A percentile compares a stretch with the other conserved stretches of the same genome.
phyloP scores from a whole-genome alignment of 2,113 vertebrate genomes.

The Oreotrochilus melanogaster region DNA sequence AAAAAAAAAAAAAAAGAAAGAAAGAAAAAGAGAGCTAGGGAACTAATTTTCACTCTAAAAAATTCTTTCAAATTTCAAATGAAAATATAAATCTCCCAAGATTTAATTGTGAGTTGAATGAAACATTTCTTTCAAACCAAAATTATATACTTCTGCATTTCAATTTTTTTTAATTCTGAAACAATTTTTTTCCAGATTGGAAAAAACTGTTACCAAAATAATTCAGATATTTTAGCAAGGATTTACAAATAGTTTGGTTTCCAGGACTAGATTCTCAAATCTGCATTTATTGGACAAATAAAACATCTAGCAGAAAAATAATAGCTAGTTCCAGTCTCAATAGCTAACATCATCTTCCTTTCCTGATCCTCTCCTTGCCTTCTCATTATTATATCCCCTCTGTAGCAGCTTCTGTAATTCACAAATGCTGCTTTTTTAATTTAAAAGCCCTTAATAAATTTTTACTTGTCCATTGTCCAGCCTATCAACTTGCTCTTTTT shows the following conservation, averaged over 20 bases:
- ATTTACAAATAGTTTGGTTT: neutral
- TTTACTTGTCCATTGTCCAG: neutral
- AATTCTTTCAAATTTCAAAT: neutral
- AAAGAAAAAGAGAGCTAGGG: neutral
- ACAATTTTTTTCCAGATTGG: neutral
- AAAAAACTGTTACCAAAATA: neutral
- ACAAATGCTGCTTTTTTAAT: neutral
- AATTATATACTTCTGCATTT: neutral
- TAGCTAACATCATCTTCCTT: neutral
- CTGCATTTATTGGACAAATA: neutral
- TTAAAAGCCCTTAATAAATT: neutral
- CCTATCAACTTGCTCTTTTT: neutral
- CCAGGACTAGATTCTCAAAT: neutral
- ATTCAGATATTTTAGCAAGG: neutral
- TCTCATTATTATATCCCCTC: neutral
- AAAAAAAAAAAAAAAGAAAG: rapidly evolving
- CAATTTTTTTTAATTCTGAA: neutral
- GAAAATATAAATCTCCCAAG: neutral
- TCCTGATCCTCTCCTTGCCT: neutral
- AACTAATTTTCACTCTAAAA: neutral
- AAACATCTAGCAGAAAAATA: neutral
- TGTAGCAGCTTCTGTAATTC: neutral
- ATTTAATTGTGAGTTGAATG: neutral
- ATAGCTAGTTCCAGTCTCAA: neutral
- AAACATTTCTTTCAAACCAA: neutral